phyloP scores from a whole-genome alignment of 2,113 vertebrate genomes.

The Charadrius vociferus region DNA sequence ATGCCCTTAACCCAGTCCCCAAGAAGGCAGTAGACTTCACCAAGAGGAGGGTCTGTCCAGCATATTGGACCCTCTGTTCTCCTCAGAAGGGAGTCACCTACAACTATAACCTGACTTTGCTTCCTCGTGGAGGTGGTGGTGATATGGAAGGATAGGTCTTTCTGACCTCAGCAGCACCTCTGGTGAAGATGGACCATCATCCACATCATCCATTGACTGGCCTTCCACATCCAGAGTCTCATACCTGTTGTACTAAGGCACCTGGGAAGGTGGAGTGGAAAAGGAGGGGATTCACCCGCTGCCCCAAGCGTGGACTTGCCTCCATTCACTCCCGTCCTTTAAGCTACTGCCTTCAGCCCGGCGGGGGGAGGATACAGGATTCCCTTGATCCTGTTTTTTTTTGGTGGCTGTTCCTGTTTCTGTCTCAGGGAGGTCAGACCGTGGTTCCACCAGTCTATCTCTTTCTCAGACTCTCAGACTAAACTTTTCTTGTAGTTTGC shows the following conservation, averaged over 20 bases:
- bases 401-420: background rate
- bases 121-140: background rate
- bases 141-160: background rate
- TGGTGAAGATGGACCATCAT: background rate
- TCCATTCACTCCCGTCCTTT: background rate
- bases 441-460: background rate
- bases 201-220: background rate
- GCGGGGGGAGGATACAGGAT: background rate
- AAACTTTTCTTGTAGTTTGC: background rate
- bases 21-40: background rate
- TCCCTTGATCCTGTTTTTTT: background rate
- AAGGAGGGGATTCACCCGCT: background rate
- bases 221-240: background rate
- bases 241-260: background rate
- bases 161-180: background rate
- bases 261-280: background rate
- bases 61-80: background rate
- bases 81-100: background rate
- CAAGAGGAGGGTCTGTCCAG: background rate
- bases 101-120: background rate
- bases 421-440: background rate
- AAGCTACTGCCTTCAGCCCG: background rate
- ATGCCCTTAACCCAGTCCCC: background rate
- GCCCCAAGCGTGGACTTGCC: background rate
- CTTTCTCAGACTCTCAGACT: background rate